phyloP scores from a whole-genome alignment of 1,140 invertebrate species.

The Drosophila pseudoobscura region DNA sequence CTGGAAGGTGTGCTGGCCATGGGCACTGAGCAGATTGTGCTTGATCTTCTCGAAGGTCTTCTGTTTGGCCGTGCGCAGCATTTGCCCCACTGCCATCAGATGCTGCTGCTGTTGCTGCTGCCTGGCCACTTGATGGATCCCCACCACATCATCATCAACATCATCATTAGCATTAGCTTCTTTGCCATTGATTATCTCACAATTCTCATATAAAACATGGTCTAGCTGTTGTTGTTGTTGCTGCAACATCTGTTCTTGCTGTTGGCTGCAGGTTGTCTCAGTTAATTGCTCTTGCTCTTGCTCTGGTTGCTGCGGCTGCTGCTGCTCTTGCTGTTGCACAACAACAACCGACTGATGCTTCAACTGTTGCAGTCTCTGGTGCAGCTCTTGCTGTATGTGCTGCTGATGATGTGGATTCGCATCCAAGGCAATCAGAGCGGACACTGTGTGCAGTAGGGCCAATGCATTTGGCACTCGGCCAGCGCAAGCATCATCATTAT shows the following conservation, averaged over 20 bases:
- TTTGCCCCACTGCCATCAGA: conserved; percentile 58
- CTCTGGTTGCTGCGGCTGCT: conserved; percentile 41
- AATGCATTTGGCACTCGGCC: conserved; percentile 69
- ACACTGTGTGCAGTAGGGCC: conserved; percentile 74
- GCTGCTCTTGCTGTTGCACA: conserved; percentile 42
- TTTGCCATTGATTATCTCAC: conserved; percentile 24
- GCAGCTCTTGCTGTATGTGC: conserved; percentile 62
- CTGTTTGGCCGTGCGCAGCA: conserved; percentile 73
- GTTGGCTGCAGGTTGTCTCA: conserved; percentile 79
- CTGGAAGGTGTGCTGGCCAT: conserved; percentile 72
- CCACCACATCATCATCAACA: conserved; percentile 24
- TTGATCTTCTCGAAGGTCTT: conserved; percentile 82
- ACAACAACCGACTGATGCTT: conserved; percentile 66
- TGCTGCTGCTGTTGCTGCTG: conserved; percentile 45
- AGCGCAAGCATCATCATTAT: neutral
- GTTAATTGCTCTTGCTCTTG: conserved; percentile 70
- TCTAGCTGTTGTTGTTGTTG: conserved; percentile 58
- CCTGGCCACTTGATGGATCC: conserved; percentile 2
- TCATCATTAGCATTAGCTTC: conserved; percentile 36
- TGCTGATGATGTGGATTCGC: conserved; percentile 82
- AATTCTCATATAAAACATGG: conserved; percentile 65
- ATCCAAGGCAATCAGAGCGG: conserved; percentile 78
- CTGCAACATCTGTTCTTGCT: conserved; percentile 82
- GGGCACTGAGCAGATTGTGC: conserved; percentile 66
- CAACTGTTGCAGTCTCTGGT: conserved; percentile 16